These are phyloP conservation scores for Babylonia areolata DNA, from an alignment of 1,140 invertebrate genomes.

Conservation along the genomic window DNA sequence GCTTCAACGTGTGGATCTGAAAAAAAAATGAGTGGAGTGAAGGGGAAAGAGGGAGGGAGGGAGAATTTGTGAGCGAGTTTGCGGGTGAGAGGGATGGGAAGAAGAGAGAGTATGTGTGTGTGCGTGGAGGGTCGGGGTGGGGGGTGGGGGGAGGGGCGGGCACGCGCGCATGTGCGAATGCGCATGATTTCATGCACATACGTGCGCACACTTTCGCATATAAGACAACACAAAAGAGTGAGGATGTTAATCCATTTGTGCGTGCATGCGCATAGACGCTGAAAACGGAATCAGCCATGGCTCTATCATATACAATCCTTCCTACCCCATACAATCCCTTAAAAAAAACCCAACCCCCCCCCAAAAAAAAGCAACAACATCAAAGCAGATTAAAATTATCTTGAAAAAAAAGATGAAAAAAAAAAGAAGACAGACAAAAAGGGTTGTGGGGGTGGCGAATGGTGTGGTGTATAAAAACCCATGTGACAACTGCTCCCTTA, in stretches of 20 bases:
- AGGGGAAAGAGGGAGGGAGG: background rate
- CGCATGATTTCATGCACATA: too few species aligned
- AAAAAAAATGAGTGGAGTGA: background rate
- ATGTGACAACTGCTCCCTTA: background rate
- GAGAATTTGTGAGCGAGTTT: slow-evolving; percentile 9
- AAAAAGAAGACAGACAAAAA: background rate
- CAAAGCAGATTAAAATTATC: background rate
- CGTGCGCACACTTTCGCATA: too few species aligned
- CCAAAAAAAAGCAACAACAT: background rate
- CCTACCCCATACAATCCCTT: too few species aligned
- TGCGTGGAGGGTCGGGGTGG: background rate
- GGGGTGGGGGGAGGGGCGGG: background rate
- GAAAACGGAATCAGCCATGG: too few species aligned
- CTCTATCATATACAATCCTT: too few species aligned
- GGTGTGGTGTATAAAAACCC: background rate
- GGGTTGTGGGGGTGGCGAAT: background rate
- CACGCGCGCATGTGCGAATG: too few species aligned
- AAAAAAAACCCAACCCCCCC: too few species aligned
- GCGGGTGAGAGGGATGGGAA: slow-evolving; percentile 6
- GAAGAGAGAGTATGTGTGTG: background rate
- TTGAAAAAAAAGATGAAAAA: background rate
- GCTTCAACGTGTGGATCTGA: too few species aligned
- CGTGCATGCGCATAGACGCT: too few species aligned
- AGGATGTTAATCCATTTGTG: too few species aligned
- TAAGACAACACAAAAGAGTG: too few species aligned